Base-by-base conservation (phyloP, 2,797 vertebrate species). In the Iguana delicatissima region DNA sequence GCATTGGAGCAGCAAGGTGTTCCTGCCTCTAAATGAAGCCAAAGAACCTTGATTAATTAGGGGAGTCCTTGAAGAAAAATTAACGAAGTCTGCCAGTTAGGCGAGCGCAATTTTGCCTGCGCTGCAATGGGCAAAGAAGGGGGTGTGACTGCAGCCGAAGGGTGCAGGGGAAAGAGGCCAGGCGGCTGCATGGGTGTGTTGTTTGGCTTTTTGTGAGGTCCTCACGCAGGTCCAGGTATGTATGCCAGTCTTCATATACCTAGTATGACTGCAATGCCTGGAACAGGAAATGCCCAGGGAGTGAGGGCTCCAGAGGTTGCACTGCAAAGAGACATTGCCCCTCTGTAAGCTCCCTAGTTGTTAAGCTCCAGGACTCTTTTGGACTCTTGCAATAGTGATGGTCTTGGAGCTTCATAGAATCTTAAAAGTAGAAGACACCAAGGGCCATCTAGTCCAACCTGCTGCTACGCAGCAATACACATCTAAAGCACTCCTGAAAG, bases 101-200 rank as follows among this genome's bases (percentile, higher is more conserved):
- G 46, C 26, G 69, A 87, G 5, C 67, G 0, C 2, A 0, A 4
- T 0, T 18, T 52, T 22, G 6, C 0, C 57, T 89, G 74, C 16
- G 20, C 57, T 62, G 0, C 1, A 0, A 32, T 22, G 20, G 76
- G 14, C 81, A 7, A 80, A 12, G 1, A 67, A 77, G 35, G 86
- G 83, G 0, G 0, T 10, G 0, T 0, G 1, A 35, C 57, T 20
- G 16, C 3, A 0, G 0, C 0, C 35, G 55, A 69, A 62, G 0
- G 0, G 0, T 62, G 29, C 14, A 10, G 0, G 0, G 0, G 57
- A 20, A 89, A 69, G 24, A 73, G 55, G 22, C 38, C 26, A 20
- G 57, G 14, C 4, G 16, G 57, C 85, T 46, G 0, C 2, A 4
- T 50, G 74, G 6, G 26, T 1, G 6, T 0, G 16, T 83, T 46